Percentiles rank a stretch among this genome's conserved stretches.
phyloP scores from a whole-genome alignment of 1,140 invertebrate genomes.

The Zaprionus gabonicus region DNA sequence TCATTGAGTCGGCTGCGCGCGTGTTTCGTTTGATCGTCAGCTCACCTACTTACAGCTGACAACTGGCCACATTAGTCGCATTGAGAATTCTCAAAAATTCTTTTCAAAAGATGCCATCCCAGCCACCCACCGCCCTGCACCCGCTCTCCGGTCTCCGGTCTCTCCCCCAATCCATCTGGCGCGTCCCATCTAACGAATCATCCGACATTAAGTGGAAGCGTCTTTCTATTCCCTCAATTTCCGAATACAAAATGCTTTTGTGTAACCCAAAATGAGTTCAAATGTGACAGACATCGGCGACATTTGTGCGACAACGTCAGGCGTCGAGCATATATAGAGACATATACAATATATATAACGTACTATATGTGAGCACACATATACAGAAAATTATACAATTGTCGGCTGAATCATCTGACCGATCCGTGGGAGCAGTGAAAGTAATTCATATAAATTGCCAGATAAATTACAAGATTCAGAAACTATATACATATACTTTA shows the following conservation, averaged over 20 bases:
- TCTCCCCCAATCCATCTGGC: not conserved
- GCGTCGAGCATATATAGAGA: constrained; percentile 13
- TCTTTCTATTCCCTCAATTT: constrained; percentile 33
- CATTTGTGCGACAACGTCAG: constrained; percentile 42
- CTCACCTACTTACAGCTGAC: constrained; percentile 42
- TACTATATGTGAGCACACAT: not conserved
- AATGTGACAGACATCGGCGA: constrained; percentile 38
- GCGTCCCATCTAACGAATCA: constrained; percentile 7
- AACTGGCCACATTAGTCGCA: constrained; percentile 43
- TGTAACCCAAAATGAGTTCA: constrained; percentile 47
- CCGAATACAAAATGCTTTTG: constrained; percentile 33
- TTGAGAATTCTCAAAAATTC: constrained; percentile 48
- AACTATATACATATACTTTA: not conserved
- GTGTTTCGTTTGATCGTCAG: constrained; percentile 34
- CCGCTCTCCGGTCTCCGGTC: not conserved
- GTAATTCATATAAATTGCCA: not conserved
- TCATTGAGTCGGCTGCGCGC: constrained; percentile 9
- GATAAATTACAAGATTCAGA: not conserved
- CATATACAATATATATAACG: constrained; percentile 2
- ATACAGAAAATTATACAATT: constrained; percentile 14
- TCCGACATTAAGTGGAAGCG: constrained; percentile 23
- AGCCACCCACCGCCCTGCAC: not conserved
- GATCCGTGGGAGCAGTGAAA: not conserved
- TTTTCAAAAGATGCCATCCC: constrained; percentile 37
- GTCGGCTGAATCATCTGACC: constrained; percentile 20